These are phyloP conservation scores for Tetranychus piercei DNA, from an alignment of 2,888 invertebrate genomes.

Conservation along the genomic window DNA sequence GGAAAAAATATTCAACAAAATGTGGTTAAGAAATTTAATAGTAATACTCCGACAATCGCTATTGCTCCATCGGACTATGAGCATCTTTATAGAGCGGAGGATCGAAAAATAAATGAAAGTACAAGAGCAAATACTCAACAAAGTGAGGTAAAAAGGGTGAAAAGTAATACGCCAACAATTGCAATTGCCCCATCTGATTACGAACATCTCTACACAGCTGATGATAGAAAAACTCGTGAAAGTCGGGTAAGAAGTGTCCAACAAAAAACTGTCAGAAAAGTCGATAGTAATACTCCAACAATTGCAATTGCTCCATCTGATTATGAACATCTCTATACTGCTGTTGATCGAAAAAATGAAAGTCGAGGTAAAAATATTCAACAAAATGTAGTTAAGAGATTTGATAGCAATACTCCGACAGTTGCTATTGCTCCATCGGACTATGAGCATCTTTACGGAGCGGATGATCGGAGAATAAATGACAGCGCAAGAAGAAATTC, in stretches of 20 bases:
- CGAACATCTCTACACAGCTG: not conserved
- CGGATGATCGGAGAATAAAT: not conserved
- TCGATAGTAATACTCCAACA: conserved; percentile 5
- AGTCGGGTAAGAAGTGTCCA: too few relatives aligned
- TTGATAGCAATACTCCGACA: not conserved
- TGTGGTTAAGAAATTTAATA: not conserved
- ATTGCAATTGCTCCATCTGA: conserved; percentile 10
- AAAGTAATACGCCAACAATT: not conserved
- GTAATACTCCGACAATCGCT: conserved; percentile 3
- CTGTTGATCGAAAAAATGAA: not conserved
- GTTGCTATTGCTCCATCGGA: conserved; percentile 10
- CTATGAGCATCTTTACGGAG: not conserved
- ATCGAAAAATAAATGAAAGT: not conserved
- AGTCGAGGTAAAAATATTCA: not conserved
- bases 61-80: conserved; percentile 10
- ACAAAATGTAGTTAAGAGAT: not conserved
- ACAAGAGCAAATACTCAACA: not conserved
- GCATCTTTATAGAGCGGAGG: not conserved
- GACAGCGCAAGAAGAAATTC: too few relatives aligned
- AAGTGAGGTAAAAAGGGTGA: not conserved
- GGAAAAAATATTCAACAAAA: not conserved
- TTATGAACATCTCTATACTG: not conserved
- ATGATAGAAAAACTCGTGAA: not conserved
- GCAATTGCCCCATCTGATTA: conserved; percentile 12
- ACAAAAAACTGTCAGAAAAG: too few relatives aligned